Base-by-base conservation (phyloP, 2,113 vertebrate genomes). In the Vimba vimba region DNA sequence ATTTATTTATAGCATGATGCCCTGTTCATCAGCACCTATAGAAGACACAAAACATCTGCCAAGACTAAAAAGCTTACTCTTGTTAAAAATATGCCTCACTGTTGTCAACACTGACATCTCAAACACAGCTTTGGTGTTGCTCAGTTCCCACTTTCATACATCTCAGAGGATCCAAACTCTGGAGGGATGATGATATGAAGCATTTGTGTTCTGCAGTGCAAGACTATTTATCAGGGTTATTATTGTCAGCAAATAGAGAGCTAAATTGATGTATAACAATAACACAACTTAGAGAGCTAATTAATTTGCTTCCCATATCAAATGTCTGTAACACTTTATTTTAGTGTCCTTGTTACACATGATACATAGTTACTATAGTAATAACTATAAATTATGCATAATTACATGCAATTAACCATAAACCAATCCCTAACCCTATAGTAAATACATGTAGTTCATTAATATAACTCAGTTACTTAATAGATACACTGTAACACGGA, bases 21-120 rank as follows among this genome's bases (percentile, higher is more conserved):
- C 59, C 60, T 39, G 39, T 45, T 66, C 43, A 81, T 66, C 43
- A 81, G 12, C 59, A 66, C 60, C 60, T 64, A 45, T 25, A 69
- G 59, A 64, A 82, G 25, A 69, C 25, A 82, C 19, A 27, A 45
- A 64, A 69, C 79, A 68, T 82, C 79, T 69, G 45, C 45, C 62
- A 52, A 52, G 27, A 52, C 43, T 36, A 79, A 50, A 33, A 68
- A 50, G 64, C 52, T 52, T 82, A 69, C n/a, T 82, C 25, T 69
- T 30, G 64, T 33, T 69, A 33, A 52, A 66, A 68, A 50, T 68
- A 82, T 33, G 12, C 60, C 59, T 45, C 55, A 45, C 60, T 30
- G 75, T 77, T 50, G 79, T 81, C 43, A 50, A 66, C 39, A 81
- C 43, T 17, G 36, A 45, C 57, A 80, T 80, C 57, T 80, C 78